These are phyloP conservation scores for Planococcus citri DNA, from an alignment of 1,140 invertebrate species.

Conservation along the genomic window DNA sequence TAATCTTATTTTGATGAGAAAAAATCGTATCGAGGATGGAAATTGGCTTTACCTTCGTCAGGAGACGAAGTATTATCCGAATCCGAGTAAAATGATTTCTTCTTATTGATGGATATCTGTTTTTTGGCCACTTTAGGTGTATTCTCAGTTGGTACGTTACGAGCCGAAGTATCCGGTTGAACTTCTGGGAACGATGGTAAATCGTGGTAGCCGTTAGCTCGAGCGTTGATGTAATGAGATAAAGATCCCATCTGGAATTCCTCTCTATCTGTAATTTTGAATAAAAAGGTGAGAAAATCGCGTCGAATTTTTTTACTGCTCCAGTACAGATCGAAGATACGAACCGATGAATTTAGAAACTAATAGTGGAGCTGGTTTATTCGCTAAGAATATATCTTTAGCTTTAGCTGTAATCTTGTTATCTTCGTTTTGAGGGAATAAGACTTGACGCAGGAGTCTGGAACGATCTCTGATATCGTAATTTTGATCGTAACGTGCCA, in stretches of 20 bases:
- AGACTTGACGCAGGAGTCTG: constrained; percentile 68
- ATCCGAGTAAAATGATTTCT: constrained; percentile 42
- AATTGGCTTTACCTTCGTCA: neutral
- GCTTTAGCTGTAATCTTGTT: constrained; percentile 53
- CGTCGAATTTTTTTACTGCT: neutral
- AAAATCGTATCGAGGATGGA: no score
- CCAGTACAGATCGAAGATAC: constrained; percentile 24
- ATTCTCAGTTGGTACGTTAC: constrained; percentile 35
- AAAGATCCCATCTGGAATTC: constrained; percentile 88
- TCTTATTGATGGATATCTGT: constrained; percentile 32
- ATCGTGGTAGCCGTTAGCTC: constrained; percentile 74
- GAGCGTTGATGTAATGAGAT: constrained; percentile 83
- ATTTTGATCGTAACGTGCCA: constrained; percentile 95
- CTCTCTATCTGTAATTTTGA: constrained; percentile 48
- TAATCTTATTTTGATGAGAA: no score
- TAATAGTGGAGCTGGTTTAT: constrained; percentile 83
- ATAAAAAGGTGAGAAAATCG: neutral
- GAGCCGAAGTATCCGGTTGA: constrained; percentile 60
- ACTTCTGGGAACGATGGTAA: constrained; percentile 71
- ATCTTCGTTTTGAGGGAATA: constrained; percentile 46
- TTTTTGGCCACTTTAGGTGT: constrained; percentile 23
- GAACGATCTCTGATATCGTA: constrained; percentile 95
- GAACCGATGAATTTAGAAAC: constrained; percentile 53
- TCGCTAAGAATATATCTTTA: constrained; percentile 73
- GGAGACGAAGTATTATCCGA: constrained; percentile 27